A percentile compares a stretch with the other conserved stretches of the same genome.
Evolutionary conservation across 2,888 invertebrate genomes (phyloP).

Genomic region (Pinctada fucata): DNA sequence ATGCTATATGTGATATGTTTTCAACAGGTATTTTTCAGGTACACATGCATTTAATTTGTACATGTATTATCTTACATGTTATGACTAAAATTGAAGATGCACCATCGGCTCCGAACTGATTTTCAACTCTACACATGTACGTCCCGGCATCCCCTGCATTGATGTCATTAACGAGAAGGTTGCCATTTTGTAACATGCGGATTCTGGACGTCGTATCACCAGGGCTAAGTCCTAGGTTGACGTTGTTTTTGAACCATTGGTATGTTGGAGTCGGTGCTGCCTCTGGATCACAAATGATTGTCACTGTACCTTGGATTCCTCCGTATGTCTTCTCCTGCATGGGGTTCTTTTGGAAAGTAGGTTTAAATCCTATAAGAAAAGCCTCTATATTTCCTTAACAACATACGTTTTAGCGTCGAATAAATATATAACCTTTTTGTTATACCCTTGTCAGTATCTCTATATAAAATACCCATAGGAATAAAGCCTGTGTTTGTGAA

Average conservation of each 20-base stretch:
- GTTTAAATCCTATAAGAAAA: slow-evolving; percentile 80
- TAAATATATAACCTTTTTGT: too few species aligned
- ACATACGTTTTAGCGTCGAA: too few species aligned
- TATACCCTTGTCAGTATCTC: too few species aligned
- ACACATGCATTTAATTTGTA: too few species aligned
- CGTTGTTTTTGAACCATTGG: slow-evolving; percentile 56
- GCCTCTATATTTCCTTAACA: not conserved
- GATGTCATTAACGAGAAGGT: slow-evolving; percentile 85
- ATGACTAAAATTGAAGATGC: slow-evolving; percentile 61
- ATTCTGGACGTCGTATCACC: slow-evolving; percentile 55
- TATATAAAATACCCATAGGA: too few species aligned
- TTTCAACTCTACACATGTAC: slow-evolving; percentile 86
- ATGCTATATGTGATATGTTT: too few species aligned
- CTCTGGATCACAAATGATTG: slow-evolving; percentile 93
- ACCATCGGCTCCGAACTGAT: slow-evolving; percentile 60
- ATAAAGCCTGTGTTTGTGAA: too few species aligned
- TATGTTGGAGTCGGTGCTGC: slow-evolving; percentile 84
- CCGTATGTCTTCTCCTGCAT: slow-evolving; percentile 93
- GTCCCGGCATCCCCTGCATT: slow-evolving; percentile 89
- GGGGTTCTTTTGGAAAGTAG: slow-evolving; percentile 93
- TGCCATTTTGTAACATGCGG: slow-evolving; percentile 80
- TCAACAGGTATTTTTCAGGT: too few species aligned
- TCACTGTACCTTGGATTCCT: slow-evolving; percentile 92
- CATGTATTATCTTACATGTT: slow-evolving; percentile 51
- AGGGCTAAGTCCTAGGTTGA: slow-evolving; percentile 44